phyloP scores from a whole-genome alignment of 2,113 vertebrate genomes.

The Cyphomyrus discorhynchus region DNA sequence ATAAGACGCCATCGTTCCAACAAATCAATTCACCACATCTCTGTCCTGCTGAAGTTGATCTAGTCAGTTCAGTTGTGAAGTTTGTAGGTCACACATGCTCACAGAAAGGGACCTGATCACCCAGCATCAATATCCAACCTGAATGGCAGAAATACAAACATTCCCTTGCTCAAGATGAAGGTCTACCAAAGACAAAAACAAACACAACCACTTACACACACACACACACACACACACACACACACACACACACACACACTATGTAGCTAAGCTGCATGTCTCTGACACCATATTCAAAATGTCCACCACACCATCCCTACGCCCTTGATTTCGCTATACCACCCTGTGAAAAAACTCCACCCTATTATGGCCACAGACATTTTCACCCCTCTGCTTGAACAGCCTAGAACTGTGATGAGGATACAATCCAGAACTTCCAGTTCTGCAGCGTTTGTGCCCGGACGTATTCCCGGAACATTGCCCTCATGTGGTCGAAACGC shows the following conservation, averaged over 20 bases:
- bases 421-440: conserved; percentile 99
- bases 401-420: conserved; percentile 46
- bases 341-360: neutral
- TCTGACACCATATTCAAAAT: too few relatives aligned
- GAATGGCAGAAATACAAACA: neutral
- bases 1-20: too few relatives aligned
- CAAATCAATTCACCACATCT: too few relatives aligned
- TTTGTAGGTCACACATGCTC: too few relatives aligned
- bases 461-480: conserved; percentile 86
- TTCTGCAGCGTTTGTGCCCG: conserved; percentile 80
- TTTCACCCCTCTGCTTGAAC: neutral
- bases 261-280: too few relatives aligned
- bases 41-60: too few relatives aligned
- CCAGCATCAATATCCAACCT: too few relatives aligned
- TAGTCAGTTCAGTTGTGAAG: too few relatives aligned
- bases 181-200: neutral
- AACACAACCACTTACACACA: neutral
- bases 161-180: neutral
- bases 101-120: too few relatives aligned
- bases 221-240: neutral
- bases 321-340: neutral
- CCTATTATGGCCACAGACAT: neutral
- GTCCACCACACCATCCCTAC: neutral
- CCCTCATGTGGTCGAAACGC: conserved; percentile 88
- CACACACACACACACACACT: neutral